Evolutionary conservation across 2,888 invertebrate genomes (phyloP), one percentile per base, ranked within the genome.

Genomic region (Drosophila formosana): DNA sequence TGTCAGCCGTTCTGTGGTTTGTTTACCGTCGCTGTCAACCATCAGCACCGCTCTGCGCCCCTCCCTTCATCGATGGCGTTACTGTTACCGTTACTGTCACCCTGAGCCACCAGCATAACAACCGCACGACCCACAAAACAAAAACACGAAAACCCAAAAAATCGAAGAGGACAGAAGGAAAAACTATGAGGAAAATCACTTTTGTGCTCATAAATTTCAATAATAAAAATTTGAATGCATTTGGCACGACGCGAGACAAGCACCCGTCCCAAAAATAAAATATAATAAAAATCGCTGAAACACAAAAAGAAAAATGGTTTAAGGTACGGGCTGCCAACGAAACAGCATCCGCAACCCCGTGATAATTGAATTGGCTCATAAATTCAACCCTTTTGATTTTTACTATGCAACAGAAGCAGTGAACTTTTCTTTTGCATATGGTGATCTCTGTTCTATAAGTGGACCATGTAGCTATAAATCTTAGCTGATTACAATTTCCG

Each of bases 201-300:
- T 89, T 89, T 86, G 88, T 46, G 70, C 80, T 80, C 85, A 89
- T 86, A 86, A 86, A 86, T 86, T 86, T 86, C 80, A 89, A 89
- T 86, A 86, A 88, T 89, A 89, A 88, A 89, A 86, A 86, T 86
- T 86, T 86, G 85, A 86, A 86, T 86, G 89, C 88, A 82, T 73
- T 79, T 84, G 89, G 73, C 84, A 77, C 77, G 66, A 77, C 87
- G 75, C 77, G 65, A 87, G 77, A 84, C 89, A 80, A 76, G 76
- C 75, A 62, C 46, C 52, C 39, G 61, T 23, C 55, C 45, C 65
- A 66, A 37, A 11, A 37, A 11, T n/a, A 2, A 67, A 89, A 84
- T 74, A 61, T 60, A 89, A 85, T 87, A 87, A 80, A 82, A 89
- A 87, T 84, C 75, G 69, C 58, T 67, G 69, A 72, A 84, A 64